These are phyloP conservation scores for Spodoptera picta DNA, from an alignment of 2,888 invertebrate genomes.

Conservation along the genomic window DNA sequence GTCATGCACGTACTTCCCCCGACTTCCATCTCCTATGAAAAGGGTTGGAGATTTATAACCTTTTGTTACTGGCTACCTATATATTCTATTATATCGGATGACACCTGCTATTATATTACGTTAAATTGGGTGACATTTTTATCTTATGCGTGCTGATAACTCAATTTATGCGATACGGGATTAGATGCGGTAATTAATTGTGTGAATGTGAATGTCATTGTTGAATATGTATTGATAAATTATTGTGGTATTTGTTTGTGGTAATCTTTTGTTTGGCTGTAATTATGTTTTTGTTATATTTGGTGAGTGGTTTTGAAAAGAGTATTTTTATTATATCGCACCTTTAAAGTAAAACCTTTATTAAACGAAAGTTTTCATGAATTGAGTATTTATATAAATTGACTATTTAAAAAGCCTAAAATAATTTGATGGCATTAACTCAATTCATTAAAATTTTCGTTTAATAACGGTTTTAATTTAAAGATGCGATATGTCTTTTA, in stretches of 20 bases:
- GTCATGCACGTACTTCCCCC: constrained; percentile 52
- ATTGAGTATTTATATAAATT: too few species aligned
- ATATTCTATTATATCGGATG: constrained; percentile 59
- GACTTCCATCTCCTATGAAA: constrained; percentile 62
- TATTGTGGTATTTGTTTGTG: constrained; percentile 8
- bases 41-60: constrained; percentile 67
- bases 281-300: not conserved
- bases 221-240: constrained; percentile 24
- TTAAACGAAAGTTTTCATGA: too few species aligned
- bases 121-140: constrained; percentile 61
- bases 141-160: constrained; percentile 52
- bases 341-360: too few species aligned
- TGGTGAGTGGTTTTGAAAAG: not conserved
- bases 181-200: constrained; percentile 47
- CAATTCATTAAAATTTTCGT: too few species aligned
- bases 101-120: constrained; percentile 63
- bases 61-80: constrained; percentile 56
- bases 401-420: too few species aligned
- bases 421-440: too few species aligned
- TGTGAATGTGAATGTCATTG: constrained; percentile 29
- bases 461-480: too few species aligned
- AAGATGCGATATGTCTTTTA: too few species aligned
- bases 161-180: constrained; percentile 54
- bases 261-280: not conserved
- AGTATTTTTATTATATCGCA: too few species aligned